Percentiles rank a stretch among this genome's conserved stretches.
These are phyloP conservation scores for Celastrina argiolus DNA, from an alignment of 2,888 invertebrate genomes.

Conservation along the genomic window DNA sequence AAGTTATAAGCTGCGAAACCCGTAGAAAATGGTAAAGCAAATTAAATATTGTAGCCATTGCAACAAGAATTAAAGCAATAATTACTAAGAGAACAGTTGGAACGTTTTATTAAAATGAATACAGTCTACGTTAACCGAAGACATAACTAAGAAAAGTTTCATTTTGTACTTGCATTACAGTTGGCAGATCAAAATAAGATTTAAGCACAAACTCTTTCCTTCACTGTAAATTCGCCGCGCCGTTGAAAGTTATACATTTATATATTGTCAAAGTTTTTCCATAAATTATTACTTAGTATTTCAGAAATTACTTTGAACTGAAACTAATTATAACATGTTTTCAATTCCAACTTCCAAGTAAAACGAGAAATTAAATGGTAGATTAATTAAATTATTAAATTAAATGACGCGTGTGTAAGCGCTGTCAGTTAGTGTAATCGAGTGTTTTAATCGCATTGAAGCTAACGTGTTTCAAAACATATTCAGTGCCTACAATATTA, in stretches of 20 bases:
- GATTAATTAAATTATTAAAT: neutral
- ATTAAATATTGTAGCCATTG: neutral
- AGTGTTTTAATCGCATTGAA: neutral
- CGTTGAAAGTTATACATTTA: neutral
- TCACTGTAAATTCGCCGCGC: constrained; percentile 8
- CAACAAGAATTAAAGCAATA: neutral
- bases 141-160: constrained; percentile 23
- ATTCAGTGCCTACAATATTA: neutral
- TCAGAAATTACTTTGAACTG: neutral
- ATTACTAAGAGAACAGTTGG: constrained; percentile 8
- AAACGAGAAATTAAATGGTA: neutral
- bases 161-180: constrained; percentile 22
- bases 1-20: neutral
- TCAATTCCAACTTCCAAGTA: neutral
- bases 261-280: constrained; percentile 7
- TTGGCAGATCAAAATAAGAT: constrained; percentile 23
- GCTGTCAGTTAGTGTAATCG: no score
- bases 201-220: constrained; percentile 9
- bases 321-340: constrained; percentile 6
- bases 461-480: neutral
- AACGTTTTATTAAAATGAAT: constrained; percentile 21
- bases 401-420: neutral
- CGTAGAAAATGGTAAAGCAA: neutral
- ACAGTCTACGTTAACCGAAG: constrained; percentile 5
- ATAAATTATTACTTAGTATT: constrained; percentile 11